Base-by-base conservation (phyloP, 2,888 invertebrate species). In the Eretmocerus hayati region DNA sequence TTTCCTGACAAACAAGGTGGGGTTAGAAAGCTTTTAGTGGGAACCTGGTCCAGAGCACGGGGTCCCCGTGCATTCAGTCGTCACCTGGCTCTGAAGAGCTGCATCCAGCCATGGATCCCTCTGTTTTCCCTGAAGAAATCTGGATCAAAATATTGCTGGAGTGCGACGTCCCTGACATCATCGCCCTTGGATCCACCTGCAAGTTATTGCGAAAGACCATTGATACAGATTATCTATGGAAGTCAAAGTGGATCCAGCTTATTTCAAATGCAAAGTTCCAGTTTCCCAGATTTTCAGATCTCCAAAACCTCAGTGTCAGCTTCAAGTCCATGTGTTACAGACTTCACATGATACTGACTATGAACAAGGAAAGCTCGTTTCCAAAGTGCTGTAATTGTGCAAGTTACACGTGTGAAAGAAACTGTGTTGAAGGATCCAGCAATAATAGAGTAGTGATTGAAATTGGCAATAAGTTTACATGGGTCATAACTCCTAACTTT, bases 71-170 rank as follows among this genome's bases (percentile, higher is more conserved):
- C n/a, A n/a, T n/a, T n/a, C n/a, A n/a, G n/a, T n/a, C n/a, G n/a
- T n/a, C n/a, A n/a, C n/a, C n/a, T n/a, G n/a, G n/a, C n/a, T n/a
- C n/a, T n/a, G n/a, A n/a, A n/a, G n/a, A n/a, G n/a, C n/a, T n/a
- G n/a, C n/a, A n/a, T n/a, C n/a, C n/a, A n/a, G n/a, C n/a, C n/a
- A 72, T 72, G 72, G 71, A 71, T 67, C 69, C 71, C 37, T 65
- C 69, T 33, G 64, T 71, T 54, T 69, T 71, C 57, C 72, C 72
- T 32, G 71, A 72, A 52, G 72, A 71, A 58, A 71, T 72, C 57
- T 72, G 72, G 72, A 71, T 71, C 38, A 71, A 72, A 57, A 72
- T 72, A 53, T 63, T 72, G 48, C 61, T 67, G 38, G 69, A 70
- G 51, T 72, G 72, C 54, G 66, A 71, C 54, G 70, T 72, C 62